phyloP scores from a whole-genome alignment of 2,888 invertebrate species.

The Lacanobia oleracea region DNA sequence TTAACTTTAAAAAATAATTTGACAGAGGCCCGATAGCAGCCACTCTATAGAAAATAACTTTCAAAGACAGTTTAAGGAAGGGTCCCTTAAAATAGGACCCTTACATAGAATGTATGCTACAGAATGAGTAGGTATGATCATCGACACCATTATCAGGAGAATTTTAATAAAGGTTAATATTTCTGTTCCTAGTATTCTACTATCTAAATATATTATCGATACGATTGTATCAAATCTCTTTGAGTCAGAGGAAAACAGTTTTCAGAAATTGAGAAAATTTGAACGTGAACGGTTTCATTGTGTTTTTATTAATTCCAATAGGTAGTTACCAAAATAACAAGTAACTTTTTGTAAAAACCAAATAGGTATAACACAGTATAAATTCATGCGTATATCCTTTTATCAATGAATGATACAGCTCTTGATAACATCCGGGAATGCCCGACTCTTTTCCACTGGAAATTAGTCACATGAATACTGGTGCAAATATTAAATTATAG shows the following conservation, averaged over 20 bases:
- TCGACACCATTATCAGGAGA: background rate
- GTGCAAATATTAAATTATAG: background rate
- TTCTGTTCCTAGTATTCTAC: slow-evolving; percentile 13
- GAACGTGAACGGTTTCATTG: background rate
- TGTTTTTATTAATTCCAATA: background rate
- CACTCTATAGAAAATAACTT: background rate
- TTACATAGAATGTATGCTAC: background rate
- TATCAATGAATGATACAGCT: slow-evolving; percentile 27
- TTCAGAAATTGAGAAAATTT: background rate
- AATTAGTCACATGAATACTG: background rate
- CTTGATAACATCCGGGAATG: slow-evolving; percentile 29
- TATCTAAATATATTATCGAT: background rate
- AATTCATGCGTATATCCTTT: slow-evolving; percentile 6
- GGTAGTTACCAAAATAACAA: background rate
- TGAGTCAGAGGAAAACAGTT: slow-evolving; percentile 3
- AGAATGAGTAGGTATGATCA: too few relatives aligned
- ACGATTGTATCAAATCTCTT: background rate
- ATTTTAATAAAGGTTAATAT: slow-evolving; percentile 26
- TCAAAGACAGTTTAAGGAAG: background rate
- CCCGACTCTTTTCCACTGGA: background rate
- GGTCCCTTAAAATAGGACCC: too few relatives aligned
- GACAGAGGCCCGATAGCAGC: background rate
- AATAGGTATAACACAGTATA: background rate
- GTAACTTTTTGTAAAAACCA: slow-evolving; percentile 17
- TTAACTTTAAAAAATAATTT: background rate